Evolutionary conservation across 2,113 vertebrate species (phyloP).

Genomic region (Xiphorhynchus elegans): DNA sequence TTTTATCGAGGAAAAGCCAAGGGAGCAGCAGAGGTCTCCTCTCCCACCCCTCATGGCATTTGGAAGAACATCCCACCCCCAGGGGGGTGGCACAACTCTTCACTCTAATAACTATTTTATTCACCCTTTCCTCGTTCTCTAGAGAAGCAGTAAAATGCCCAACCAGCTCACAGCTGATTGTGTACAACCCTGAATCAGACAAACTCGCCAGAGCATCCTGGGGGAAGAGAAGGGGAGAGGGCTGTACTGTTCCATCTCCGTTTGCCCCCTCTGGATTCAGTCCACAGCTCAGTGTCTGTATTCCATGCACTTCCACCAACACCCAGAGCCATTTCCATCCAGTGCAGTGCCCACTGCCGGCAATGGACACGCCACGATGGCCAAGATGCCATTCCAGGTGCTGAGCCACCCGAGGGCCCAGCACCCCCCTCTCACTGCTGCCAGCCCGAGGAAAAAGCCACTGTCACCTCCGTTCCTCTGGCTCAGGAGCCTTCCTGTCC

Average conservation of each 20-base stretch:
- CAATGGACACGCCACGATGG: not conserved
- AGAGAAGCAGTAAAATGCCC: constrained; percentile 41
- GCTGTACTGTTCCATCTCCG: not conserved
- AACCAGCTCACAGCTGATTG: constrained; percentile 60
- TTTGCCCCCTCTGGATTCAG: not conserved
- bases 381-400: not conserved
- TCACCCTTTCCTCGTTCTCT: constrained; percentile 9
- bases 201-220: not conserved
- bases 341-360: not conserved
- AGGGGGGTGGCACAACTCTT: not conserved
- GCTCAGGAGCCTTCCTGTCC: constrained; percentile 17
- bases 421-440: not conserved
- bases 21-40: constrained; percentile 8
- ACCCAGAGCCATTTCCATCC: not conserved
- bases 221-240: constrained; percentile 5
- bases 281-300: not conserved
- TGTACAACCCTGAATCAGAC: constrained; percentile 48
- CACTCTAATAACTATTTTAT: constrained; percentile 26
- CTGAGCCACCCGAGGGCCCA: not conserved
- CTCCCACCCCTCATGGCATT: not conserved
- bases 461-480: not conserved
- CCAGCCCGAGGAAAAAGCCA: constrained; percentile 16
- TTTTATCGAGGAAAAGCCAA: not conserved
- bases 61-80: not conserved
- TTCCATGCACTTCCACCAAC: not conserved